Conservation (phyloP, 1,140 invertebrate species). For the Drosophila sp. region DNA sequence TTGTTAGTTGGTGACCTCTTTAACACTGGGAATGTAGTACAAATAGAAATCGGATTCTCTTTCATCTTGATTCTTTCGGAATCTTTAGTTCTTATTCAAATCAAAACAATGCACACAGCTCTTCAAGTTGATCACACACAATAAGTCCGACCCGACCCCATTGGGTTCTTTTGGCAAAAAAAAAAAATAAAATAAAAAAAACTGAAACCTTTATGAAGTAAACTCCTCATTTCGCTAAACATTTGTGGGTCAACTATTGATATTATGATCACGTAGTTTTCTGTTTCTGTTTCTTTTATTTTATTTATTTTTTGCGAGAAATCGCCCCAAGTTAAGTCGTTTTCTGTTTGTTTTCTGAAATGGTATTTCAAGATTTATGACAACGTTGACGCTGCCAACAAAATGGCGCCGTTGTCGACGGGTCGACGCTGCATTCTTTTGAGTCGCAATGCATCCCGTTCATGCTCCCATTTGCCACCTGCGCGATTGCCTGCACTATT, state of each 20-base stretch:
- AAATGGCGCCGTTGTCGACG: constrained; percentile 47
- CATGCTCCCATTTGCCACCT: constrained; percentile 76
- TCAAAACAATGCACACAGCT: constrained; percentile 27
- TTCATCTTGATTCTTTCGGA: background rate
- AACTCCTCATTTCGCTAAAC: constrained; percentile 40
- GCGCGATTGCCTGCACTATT: constrained; percentile 73
- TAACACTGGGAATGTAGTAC: constrained; percentile 11
- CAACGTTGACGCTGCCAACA: constrained; percentile 42
- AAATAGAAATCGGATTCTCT: constrained; percentile 27
- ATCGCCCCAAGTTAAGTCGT: constrained; percentile 48
- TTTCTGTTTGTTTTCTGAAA: constrained; percentile 34
- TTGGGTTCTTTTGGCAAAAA: constrained; percentile 40
- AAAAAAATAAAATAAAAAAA: constrained; percentile 9
- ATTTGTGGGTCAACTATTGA: constrained; percentile 77
- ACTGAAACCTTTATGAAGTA: constrained; percentile 37
- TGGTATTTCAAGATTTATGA: constrained; percentile 62
- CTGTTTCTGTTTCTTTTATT: background rate
- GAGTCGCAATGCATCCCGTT: constrained; percentile 60
- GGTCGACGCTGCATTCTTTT: constrained; percentile 49
- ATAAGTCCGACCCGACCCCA: constrained; percentile 20
- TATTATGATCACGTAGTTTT: constrained; percentile 79
- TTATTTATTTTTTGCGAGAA: constrained; percentile 59
- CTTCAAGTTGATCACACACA: constrained; percentile 32
- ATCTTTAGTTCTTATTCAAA: constrained; percentile 17
- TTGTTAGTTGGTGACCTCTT: constrained; percentile 26